Evolutionary conservation across 1,140 invertebrate genomes (phyloP).

Genomic region (Psilanteris sp.): DNA sequence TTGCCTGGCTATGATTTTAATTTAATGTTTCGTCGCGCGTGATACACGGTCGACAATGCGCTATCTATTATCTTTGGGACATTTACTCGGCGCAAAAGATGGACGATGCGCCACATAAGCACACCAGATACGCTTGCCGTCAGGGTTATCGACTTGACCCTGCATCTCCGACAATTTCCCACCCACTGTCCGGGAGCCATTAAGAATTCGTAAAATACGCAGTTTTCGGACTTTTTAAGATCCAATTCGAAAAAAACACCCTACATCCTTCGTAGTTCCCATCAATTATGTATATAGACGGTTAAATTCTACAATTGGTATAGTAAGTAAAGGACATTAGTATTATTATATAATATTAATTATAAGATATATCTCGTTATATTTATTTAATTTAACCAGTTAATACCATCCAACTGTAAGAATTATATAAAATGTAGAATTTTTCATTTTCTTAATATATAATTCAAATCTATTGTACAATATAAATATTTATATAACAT

Average conservation of each 20-base stretch:
- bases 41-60: slow-evolving; percentile 38
- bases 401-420: no score
- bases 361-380: no score
- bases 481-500: no score
- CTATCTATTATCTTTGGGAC: slow-evolving; percentile 60
- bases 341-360: no score
- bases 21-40: slow-evolving; percentile 63
- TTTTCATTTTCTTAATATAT: no score
- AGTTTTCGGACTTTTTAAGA: slow-evolving; percentile 9
- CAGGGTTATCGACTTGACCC: slow-evolving; percentile 62
- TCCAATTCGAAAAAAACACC: slow-evolving; percentile 1
- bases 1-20: slow-evolving; percentile 57
- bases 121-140: slow-evolving; percentile 29
- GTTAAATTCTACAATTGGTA: no score
- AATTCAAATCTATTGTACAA: no score
- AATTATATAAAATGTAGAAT: no score
- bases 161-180: slow-evolving; percentile 47
- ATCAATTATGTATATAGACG: no score
- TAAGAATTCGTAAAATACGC: slow-evolving; percentile 26
- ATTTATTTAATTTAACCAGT: no score
- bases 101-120: slow-evolving; percentile 43
- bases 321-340: no score
- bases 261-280: no score
- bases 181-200: slow-evolving; percentile 15
- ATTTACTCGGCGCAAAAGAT: slow-evolving; percentile 48